Base-by-base conservation (phyloP, 37 sponge, comb jelly and placozoan genomes). In the Mnemiopsis leidyi region DNA sequence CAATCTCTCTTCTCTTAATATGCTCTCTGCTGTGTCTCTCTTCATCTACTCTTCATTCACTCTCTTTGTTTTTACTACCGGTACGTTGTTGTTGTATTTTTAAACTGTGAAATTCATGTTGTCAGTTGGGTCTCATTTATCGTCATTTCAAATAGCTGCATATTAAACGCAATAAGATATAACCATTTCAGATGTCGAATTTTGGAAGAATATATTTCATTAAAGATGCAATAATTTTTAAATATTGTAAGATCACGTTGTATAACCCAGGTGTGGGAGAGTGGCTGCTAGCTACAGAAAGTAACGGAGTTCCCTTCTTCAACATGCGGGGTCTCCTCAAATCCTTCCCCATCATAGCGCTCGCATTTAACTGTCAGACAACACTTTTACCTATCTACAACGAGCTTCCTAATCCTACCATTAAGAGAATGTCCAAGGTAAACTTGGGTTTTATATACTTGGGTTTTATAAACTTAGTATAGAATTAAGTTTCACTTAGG, bases 361-460 rank as follows among this genome's bases (percentile, higher is more conserved):
- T 85, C 0, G 90, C 90, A 3, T 85, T 85, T 26, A 85, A 40
- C 61, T 85, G 90, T 38, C 90, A 85, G 48, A 85, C 90, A 21
- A 32, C 90, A 13, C 90, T 85, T 21, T 37, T 85, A 36, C 90
- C 90, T 0, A 85, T 85, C 16, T 85, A 85, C 48, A 40, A 38
- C 48, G 90, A 85, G 35, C 90, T 85, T 39, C 90, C 40, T n/a
- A 85, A 85, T 39, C 29, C 61, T 38, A 36, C 90, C 1, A 85
- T 85, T 18, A 85, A 85, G 90, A 85, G 36, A 33, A 85, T 85
- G 90, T 36, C 90, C 5, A 18, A 37, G 90, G 90, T 85, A 85
- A 39, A 48, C 61, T 48, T 48, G 61, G 13, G 13, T 48, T 48
- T 48, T 13, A n/a, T n/a, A n/a, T n/a, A n/a, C n/a, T n/a, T n/a